Evolutionary conservation across 1,140 invertebrate species (phyloP), one percentile per base, ranked within the genome.

Genomic region (Schlechtendalia chinensis): DNA sequence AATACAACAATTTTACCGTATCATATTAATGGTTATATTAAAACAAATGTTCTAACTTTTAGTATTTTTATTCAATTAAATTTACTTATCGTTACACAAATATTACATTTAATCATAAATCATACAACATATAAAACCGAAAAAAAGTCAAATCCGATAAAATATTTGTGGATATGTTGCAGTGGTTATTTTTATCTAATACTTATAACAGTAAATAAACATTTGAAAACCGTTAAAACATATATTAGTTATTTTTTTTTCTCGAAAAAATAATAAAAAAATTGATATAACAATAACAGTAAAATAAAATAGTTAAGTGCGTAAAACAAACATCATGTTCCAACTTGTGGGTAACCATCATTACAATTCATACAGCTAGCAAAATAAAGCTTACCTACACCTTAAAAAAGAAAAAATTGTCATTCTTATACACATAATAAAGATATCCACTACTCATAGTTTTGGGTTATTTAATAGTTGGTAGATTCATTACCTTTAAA

Each of bases 121-220:
- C 1, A 19, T n/a, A 53, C 22, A 71, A 29, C 8, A 27, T n/a
- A 29, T 10, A 50, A 69, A 45, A 47, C 45, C 8, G 19, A 32
- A 16, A 67, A 8, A 3, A 16, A 61, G 27, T n/a, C 24, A 67
- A 45, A 2, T 67, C 12, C 63, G 5, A 12, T 50, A 29, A 29
- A 22, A 47, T 14, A 50, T 69, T 50, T 16, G 47, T 69, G 39
- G 47, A 72, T 54, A 72, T 72, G 69, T 54, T 72, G 47, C 27
- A 17, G 17, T 53, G 47, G 6, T 29, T 54, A 27, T 53, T 19
- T 54, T 19, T 53, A 29, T 14, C 17, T 72, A 72, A 19, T 72
- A 54, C 69, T 72, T 54, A 29, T 72, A 72, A 72, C 50, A 72
- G 27, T 54, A 54, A 19, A 54, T 72, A 72, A 72, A 72, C 47